Conservation (phyloP, 1,140 invertebrate species). For the Leptestheria dahalacensis region DNA sequence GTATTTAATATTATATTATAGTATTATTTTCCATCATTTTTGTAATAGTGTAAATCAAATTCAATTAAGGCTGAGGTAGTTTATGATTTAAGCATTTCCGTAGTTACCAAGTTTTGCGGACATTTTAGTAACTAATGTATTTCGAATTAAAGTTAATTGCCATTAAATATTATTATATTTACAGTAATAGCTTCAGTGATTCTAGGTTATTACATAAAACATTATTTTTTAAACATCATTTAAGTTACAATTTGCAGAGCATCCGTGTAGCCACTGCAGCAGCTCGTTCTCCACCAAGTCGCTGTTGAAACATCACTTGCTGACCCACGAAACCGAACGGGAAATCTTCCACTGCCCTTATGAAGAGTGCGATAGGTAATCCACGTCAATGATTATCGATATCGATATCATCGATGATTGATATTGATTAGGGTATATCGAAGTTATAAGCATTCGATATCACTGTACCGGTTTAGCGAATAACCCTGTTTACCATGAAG, state of each 20-base stretch:
- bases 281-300: slow-evolving; percentile 1
- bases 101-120: no score
- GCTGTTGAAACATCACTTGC: slow-evolving; percentile 2
- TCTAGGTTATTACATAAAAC: background rate
- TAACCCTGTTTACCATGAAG: no score
- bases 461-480: no score
- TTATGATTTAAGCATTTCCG: no score
- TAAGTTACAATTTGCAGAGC: background rate
- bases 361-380: slow-evolving; percentile 9
- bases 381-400: background rate
- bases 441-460: background rate
- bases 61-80: no score
- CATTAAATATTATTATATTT: no score
- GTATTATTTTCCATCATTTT: no score
- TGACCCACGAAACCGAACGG: background rate
- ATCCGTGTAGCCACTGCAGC: background rate
- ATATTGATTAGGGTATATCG: background rate
- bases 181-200: no score
- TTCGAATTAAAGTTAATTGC: no score
- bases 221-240: background rate
- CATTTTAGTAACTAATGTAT: no score
- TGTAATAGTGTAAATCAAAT: no score
- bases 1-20: no score
- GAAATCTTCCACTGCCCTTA: slow-evolving; percentile 10
- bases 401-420: background rate